Conservation (phyloP, 2,113 vertebrate genomes). For the Panurus biarmicus region DNA sequence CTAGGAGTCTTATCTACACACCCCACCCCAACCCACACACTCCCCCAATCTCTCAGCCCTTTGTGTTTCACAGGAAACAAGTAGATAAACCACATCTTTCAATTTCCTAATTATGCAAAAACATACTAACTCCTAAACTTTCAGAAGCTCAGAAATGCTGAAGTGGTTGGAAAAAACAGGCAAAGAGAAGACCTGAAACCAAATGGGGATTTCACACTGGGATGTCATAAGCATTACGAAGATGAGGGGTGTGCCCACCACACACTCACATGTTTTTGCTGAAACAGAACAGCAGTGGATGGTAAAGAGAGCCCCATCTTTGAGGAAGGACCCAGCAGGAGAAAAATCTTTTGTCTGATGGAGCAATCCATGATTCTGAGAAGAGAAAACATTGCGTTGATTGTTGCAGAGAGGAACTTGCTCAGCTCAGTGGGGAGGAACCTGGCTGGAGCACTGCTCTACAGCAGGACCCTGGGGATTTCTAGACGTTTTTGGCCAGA, state of each 20-base stretch:
- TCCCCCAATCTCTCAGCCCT: background rate
- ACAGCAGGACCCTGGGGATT: background rate
- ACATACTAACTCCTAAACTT: background rate
- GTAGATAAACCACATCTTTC: slow-evolving; percentile 10
- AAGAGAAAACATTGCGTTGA: background rate
- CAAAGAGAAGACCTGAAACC: background rate
- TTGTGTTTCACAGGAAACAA: slow-evolving; percentile 12
- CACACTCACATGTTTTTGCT: background rate
- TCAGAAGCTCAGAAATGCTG: slow-evolving; percentile 8
- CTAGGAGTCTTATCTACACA: background rate
- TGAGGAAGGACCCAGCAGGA: background rate
- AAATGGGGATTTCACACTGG: background rate
- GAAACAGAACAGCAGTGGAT: background rate
- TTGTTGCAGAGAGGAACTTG: background rate
- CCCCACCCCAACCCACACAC: background rate
- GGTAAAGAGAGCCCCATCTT: background rate
- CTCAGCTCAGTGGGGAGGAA: background rate
- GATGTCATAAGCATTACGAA: background rate
- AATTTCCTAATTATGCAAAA: slow-evolving; percentile 13
- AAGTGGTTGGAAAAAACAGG: background rate
- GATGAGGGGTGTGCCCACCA: background rate
- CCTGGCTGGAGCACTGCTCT: background rate
- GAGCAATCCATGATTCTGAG: background rate
- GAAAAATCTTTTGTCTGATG: background rate
- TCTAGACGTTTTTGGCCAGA: background rate